Base-by-base conservation (phyloP, 2,888 invertebrate species). In the Chydorus sphaericus region DNA sequence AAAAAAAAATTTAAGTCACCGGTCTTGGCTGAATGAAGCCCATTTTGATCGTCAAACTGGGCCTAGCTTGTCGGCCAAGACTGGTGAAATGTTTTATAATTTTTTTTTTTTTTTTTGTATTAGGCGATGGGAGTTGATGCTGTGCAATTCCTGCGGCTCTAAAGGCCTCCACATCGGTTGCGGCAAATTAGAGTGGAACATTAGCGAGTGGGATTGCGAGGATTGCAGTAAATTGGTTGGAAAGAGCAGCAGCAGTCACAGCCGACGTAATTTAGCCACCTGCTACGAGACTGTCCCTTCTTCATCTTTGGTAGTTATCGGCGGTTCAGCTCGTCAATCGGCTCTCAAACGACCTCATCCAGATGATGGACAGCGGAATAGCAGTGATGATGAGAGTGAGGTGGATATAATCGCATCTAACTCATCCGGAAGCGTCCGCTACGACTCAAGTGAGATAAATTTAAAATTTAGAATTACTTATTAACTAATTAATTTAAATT, bases 121-220 rank as follows among this genome's bases (percentile, higher is more conserved):
- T 8, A 75, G 75, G 38, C 69, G 69, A 56, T 78, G 77, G 77
- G 73, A 75, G 62, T 65, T 78, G 7, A 62, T 71, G 20, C 65
- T 77, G 18, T 79, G 79, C 65, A 66, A 69, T 38, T 68, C 66
- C 37, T 78, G 79, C 67, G 78, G 77, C 7, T 74, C 77, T 0
- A 71, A 72, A 61, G 78, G 76, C 11, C 70, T 72, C 33, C 79
- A 79, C 63, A 66, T 68, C 54, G 67, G 64, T 3, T 79, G 79
- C 63, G 70, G 71, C 1, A 63, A 68, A 33, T 62, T 77, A 7
- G 67, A 68, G 51, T 69, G 67, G 64, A 60, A 63, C 3, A 66
- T 67, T 53, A 66, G 69, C 2, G 59, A 65, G 2, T 75, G 74
- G 71, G 68, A 71, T 28, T 77, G 77, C 62, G 51, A 55, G 3